These are phyloP conservation scores for Arrhamphus sclerolepis DNA, from an alignment of 2,797 vertebrate species.

Conservation along the genomic window DNA sequence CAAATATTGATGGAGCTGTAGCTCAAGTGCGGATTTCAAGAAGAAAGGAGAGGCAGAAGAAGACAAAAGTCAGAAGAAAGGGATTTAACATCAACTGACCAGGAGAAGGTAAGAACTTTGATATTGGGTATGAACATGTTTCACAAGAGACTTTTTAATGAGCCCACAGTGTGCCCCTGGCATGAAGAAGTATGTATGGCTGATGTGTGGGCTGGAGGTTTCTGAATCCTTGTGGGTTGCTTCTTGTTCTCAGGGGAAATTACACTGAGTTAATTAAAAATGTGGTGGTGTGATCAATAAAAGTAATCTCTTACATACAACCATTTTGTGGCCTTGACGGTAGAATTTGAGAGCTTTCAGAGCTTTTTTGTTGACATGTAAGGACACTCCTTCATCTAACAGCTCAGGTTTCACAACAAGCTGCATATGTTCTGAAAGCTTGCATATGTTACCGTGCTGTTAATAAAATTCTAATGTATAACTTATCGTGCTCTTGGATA, in stretches of 20 bases:
- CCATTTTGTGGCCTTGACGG: constrained; percentile 23
- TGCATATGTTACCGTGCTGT: not conserved
- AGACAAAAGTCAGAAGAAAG: constrained; percentile 7
- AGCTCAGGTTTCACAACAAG: constrained; percentile 4
- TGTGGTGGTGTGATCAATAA: constrained; percentile 32
- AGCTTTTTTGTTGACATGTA: not conserved
- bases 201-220: constrained; percentile 48
- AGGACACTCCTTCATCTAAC: not conserved
- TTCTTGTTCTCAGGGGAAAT: constrained; percentile 71
- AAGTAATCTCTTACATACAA: constrained; percentile 31
- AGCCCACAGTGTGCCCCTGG: constrained; percentile 5
- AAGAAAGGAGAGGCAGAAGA: constrained; percentile 5
- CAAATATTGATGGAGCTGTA: constrained; percentile 61
- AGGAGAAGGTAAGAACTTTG: constrained; percentile 58
- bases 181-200: constrained; percentile 11
- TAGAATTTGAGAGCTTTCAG: constrained; percentile 7
- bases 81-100: constrained; percentile 21
- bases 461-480: not conserved
- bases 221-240: constrained; percentile 53
- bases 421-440: not conserved
- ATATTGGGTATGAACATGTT: constrained; percentile 5
- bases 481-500: too few species aligned
- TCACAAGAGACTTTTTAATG: constrained; percentile 16
- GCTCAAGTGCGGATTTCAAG: constrained; percentile 35
- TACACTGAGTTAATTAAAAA: constrained; percentile 64